Base-by-base conservation (phyloP, 1,140 invertebrate species). In the Tetragonula clypearis region DNA sequence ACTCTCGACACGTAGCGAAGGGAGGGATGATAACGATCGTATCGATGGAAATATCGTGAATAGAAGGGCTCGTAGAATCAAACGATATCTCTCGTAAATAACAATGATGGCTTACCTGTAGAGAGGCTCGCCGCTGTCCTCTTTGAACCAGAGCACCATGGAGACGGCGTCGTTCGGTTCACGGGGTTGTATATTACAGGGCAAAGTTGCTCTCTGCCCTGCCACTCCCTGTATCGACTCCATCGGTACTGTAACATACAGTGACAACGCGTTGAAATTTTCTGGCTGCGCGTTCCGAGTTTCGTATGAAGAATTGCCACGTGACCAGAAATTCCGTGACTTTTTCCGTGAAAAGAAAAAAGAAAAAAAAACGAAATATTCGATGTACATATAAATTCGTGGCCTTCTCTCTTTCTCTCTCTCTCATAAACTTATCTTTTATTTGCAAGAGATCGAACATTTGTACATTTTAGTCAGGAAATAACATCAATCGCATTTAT, bases 121-220 rank as follows among this genome's bases (percentile, higher is more conserved):
- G 82, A 98, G 95, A 19, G 97, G 97, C 90, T 98, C 97, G 77
- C 97, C 97, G 90, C 97, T 97, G 66, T 96, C 96, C 92, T 97
- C 97, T 92, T 97, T 97, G 94, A 98, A 98, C 97, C 97, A 98
- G 12, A 98, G 95, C 75, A 98, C 97, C 97, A 98, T 98, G 78
- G 97, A 97, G 69, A 98, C 97, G 8, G 96, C 96, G 94, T 98
- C 97, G 92, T 97, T 97, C 66, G 96, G 95, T 84, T 97, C 96
- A 85, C 96, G 95, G 4, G 97, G 96, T 87, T 97, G 96, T 86
- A 98, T 97, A 93, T 98, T 97, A 94, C 98, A 98, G 12, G 98
- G 98, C 72, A 98, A 95, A 84, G 96, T 96, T 11, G 97, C 97
- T 91, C 96, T 97, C 93, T 97, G 96, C 17, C 96, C 97, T 76